These are phyloP conservation scores for Drosophila varians DNA, from an alignment of 1,140 invertebrate genomes.

Conservation along the genomic window DNA sequence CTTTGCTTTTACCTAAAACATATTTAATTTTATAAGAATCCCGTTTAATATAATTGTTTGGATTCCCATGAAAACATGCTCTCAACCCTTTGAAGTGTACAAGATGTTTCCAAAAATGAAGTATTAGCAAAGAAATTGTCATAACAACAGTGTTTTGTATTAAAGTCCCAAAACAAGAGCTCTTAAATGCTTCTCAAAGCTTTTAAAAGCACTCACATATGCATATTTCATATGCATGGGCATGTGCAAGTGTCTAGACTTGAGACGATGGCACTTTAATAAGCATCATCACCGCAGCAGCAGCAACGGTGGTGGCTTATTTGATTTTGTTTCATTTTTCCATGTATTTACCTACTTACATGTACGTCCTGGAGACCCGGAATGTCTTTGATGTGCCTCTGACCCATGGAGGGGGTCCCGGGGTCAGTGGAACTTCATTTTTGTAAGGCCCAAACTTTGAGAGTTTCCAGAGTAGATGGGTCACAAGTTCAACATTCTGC, in stretches of 20 bases:
- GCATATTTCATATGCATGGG: constrained; percentile 27
- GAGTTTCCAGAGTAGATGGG: constrained; percentile 21
- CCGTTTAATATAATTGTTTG: neutral
- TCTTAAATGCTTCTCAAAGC: constrained; percentile 15
- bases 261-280: constrained; percentile 36
- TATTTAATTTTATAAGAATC: neutral
- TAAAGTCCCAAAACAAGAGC: neutral
- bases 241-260: constrained; percentile 26
- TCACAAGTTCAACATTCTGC: constrained; percentile 32
- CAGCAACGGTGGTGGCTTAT: constrained; percentile 1
- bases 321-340: constrained; percentile 21
- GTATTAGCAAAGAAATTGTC: neutral
- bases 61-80: neutral
- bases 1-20: neutral
- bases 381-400: constrained; percentile 35
- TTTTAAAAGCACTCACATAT: constrained; percentile 18
- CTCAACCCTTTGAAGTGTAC: neutral
- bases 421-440: constrained; percentile 19
- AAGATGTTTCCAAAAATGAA: neutral
- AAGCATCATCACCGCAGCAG: constrained; percentile 32
- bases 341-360: constrained; percentile 38
- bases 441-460: neutral
- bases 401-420: neutral
- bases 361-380: neutral
- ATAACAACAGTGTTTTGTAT: neutral